Evolutionary conservation across 2,888 invertebrate species (phyloP).

Genomic region (Eristalis intricaria): DNA sequence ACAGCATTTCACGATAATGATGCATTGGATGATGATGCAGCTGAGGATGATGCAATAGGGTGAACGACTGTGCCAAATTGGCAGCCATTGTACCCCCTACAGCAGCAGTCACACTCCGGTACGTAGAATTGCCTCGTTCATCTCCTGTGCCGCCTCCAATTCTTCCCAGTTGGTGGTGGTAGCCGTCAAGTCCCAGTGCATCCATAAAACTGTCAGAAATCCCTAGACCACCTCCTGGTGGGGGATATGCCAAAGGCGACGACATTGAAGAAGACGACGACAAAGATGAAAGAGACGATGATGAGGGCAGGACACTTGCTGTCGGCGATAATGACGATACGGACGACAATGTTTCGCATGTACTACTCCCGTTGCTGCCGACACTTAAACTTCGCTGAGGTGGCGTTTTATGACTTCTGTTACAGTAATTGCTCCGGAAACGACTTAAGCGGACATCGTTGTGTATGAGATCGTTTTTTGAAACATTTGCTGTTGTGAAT

Average conservation of each 20-base stretch:
- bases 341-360: slow-evolving; percentile 79
- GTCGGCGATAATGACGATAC: slow-evolving; percentile 75
- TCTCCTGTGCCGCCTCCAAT: slow-evolving; percentile 7
- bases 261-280: slow-evolving; percentile 50
- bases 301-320: slow-evolving; percentile 71
- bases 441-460: slow-evolving; percentile 65
- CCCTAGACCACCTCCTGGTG: slow-evolving; percentile 19
- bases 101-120: slow-evolving; percentile 28
- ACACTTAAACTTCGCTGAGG: slow-evolving; percentile 78
- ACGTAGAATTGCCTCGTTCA: slow-evolving; percentile 1
- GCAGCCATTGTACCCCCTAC: slow-evolving; percentile 77
- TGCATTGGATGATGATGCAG: slow-evolving; percentile 79
- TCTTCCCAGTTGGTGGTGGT: slow-evolving; percentile 35
- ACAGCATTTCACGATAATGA: slow-evolving; percentile 85
- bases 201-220: slow-evolving; percentile 34
- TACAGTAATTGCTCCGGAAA: slow-evolving; percentile 74
- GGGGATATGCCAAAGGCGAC: slow-evolving; percentile 40
- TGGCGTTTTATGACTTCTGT: slow-evolving; percentile 70
- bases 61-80: slow-evolving; percentile 81
- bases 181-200: slow-evolving; percentile 52
- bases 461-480: slow-evolving; percentile 40
- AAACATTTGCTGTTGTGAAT: background rate
- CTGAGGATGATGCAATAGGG: slow-evolving; percentile 81
- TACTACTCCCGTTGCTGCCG: slow-evolving; percentile 79
- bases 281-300: slow-evolving; percentile 64